Base-by-base conservation (phyloP, 1,140 invertebrate genomes). In the Drosophila bipectinata region DNA sequence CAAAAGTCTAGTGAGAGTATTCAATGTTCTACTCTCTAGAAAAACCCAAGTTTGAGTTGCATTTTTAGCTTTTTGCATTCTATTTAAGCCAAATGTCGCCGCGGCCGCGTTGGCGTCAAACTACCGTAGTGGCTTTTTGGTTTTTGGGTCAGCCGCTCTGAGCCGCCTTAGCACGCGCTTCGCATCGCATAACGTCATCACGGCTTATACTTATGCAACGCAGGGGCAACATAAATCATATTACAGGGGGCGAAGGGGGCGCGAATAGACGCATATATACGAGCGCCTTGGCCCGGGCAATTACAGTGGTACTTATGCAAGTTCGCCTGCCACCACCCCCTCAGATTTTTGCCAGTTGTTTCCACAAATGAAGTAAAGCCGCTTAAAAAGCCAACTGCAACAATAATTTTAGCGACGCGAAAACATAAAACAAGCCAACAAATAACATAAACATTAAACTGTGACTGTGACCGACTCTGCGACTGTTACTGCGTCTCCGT, bases 101-200 rank as follows among this genome's bases (percentile, higher is more conserved):
- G 47, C 62, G 66, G 24, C 45, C 10, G 79, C 79, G 76, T 85
- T 81, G 81, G 82, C 81, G 82, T 85, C 82, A 71, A 69, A 77
- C 79, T 61, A 78, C 69, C 79, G 79, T 76, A 67, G 79, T 64
- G 57, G 56, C 60, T 54, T 57, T 72, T 37, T 26, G 39, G n/a
- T 85, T 87, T 85, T 87, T 85, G 57, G 81, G 81, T 85, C 81
- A 82, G 47, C 28, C 26, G 26, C 60, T 32, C 56, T 48, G 56
- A 59, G 44, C 55, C 71, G 75, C 71, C 69, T 62, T 28, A 80
- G 78, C 81, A 87, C 81, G 81, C 81, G 82, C 67, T 54, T 69
- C 53, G 63, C 81, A 56, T 69, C 53, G 63, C 81, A 66, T 64
- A 62, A 66, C 72, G 71, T 75, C 72, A 75, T 75, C 72, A 47